Evolutionary conservation across 2,888 invertebrate species (phyloP), one percentile per base, ranked within the genome.

Genomic region (Scotopteryx bipunctaria): DNA sequence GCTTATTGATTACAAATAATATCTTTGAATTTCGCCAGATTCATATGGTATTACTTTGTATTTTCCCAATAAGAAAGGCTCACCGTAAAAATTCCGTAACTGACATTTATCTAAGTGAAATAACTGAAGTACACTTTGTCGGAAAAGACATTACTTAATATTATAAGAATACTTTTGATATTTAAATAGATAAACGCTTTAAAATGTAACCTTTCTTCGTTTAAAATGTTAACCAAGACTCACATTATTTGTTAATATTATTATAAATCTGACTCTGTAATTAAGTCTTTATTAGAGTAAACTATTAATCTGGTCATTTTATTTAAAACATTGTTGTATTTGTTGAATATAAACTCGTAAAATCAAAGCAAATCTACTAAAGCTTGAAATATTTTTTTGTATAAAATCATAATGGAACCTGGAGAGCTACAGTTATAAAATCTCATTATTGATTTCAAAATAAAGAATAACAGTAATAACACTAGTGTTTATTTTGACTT

Each of bases 271-370:
- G 86, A 87, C 87, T 80, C 69, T 83, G 79, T 74, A 71, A 78
- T 82, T 86, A 86, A 85, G 84, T 80, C 81, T 78, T 73, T 84
- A 83, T 86, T 83, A 88, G 84, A 83, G 75, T 84, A 81, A 87
- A 82, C 81, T 85, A 89, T 87, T 90, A 90, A 90, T 90, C 90
- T 90, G 90, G 90, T 90, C 89, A 90, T 89, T 89, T 88, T 83
- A 86, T 89, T 88, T 87, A 89, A 87, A 89, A 83, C 86, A 86
- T 86, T 88, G 85, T 88, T 90, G 82, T 87, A 86, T 83, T 87
- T 87, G 86, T 86, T 87, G 64, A 77, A 81, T 81, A 70, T 83
- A 78, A 84, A 85, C 83, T 83, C 80, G 69, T 83, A 78, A 83
- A 85, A 85, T 84, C 80, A 66, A 83, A 81, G 78, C 80, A 86